These are phyloP conservation scores for Clupea harengus DNA, from an alignment of 2,113 vertebrate species.

Conservation along the genomic window DNA sequence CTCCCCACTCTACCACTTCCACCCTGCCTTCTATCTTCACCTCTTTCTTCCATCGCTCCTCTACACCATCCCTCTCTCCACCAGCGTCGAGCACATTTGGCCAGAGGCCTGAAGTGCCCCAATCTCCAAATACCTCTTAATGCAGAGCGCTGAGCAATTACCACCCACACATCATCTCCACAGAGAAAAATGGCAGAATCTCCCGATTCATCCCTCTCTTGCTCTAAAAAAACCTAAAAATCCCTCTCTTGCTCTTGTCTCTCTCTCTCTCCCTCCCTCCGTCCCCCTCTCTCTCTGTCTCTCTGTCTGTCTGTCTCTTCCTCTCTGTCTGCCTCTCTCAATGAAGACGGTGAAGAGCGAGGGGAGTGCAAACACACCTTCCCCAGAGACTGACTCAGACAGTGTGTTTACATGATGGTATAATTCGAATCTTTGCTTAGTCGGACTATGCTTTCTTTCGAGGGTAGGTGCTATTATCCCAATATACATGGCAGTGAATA, in stretches of 20 bases:
- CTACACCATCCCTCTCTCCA: not conserved
- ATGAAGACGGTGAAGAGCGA: not conserved
- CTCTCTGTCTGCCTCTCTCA: not conserved
- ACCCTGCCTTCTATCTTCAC: no score
- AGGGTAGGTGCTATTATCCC: no score
- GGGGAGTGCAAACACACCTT: not conserved
- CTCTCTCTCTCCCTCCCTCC: not conserved
- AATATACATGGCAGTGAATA: no score
- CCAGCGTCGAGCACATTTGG: constrained; percentile 26
- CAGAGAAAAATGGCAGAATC: not conserved
- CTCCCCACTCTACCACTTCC: not conserved
- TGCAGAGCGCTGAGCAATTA: constrained; percentile 42
- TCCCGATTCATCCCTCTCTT: not conserved
- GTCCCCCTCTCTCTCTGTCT: not conserved
- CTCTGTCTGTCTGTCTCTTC: not conserved
- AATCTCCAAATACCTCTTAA: constrained; percentile 45
- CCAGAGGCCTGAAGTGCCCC: constrained; percentile 24
- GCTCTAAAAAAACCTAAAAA: no score
- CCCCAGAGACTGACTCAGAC: not conserved
- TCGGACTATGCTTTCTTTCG: no score
- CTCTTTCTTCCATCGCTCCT: not conserved
- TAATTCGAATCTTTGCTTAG: no score
- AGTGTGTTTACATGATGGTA: no score
- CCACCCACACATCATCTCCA: constrained; percentile 22
- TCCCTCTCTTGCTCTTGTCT: not conserved